Evolutionary conservation across 37 sponge, comb jelly and placozoan genomes (phyloP).

Genomic region (Bolinopsis microptera): DNA sequence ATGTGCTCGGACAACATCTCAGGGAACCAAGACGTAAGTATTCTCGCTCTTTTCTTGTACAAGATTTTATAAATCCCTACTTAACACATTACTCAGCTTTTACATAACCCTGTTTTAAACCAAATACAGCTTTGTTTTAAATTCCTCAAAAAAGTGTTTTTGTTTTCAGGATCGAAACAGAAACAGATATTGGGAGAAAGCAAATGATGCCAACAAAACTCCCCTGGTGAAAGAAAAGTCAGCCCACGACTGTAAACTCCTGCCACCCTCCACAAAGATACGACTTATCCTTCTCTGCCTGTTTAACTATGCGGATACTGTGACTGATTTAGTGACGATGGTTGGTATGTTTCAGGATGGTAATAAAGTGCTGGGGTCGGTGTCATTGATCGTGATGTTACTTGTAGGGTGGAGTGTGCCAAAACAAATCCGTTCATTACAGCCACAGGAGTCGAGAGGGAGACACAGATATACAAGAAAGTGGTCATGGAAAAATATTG

Average conservation of each 20-base stretch:
- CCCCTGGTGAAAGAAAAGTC: slow-evolving; percentile 6
- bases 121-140: too few relatives aligned
- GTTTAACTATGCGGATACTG: background rate
- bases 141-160: too few relatives aligned
- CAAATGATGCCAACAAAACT: background rate
- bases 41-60: too few relatives aligned
- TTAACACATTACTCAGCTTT: too few relatives aligned
- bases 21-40: too few relatives aligned
- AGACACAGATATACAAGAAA: background rate
- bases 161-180: background rate
- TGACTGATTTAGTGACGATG: background rate
- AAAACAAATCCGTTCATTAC: background rate
- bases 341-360: background rate
- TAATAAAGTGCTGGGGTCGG: background rate
- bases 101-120: too few relatives aligned
- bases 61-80: too few relatives aligned
- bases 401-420: background rate
- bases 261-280: background rate
- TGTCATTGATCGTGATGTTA: background rate
- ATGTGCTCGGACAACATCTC: too few relatives aligned
- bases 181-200: background rate
- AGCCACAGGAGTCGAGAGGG: background rate
- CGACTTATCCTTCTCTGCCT: background rate
- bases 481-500: background rate
- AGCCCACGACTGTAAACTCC: background rate